Percentiles rank a stretch among this genome's conserved stretches.
Conservation (phyloP, 2,888 invertebrate species). For the Amphimallon solstitiale region DNA sequence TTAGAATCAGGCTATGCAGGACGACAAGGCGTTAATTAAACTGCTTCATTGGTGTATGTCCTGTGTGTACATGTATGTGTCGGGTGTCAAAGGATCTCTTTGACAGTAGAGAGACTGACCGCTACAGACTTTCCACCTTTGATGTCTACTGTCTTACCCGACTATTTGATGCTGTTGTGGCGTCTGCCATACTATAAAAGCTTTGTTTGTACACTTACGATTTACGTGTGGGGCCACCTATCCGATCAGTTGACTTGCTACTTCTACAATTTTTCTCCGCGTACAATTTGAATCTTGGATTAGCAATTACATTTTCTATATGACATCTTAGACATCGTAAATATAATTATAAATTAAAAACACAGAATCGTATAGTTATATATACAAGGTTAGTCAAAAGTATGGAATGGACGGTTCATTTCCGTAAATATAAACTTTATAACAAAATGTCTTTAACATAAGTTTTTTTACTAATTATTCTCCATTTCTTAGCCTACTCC, state of each 20-base stretch:
- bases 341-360: too few species aligned
- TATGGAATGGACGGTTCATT: too few species aligned
- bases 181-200: conserved; percentile 61
- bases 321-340: too few species aligned
- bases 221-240: conserved; percentile 26
- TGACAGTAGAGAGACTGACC: conserved; percentile 60
- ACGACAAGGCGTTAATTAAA: conserved; percentile 42
- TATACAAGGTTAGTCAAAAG: too few species aligned
- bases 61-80: conserved; percentile 44
- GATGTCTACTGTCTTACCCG: conserved; percentile 62
- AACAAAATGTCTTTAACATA: too few species aligned
- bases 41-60: conserved; percentile 47
- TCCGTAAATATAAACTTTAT: too few species aligned
- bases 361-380: too few species aligned
- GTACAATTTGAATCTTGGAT: conserved; percentile 5
- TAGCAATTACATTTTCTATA: too few species aligned
- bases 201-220: conserved; percentile 44
- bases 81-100: conserved; percentile 63
- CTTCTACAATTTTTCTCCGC: not conserved
- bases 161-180: conserved; percentile 63
- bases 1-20: conserved; percentile 35
- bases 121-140: conserved; percentile 60
- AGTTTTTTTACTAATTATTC: too few species aligned
- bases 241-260: not conserved
- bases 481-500: too few species aligned